Conservation (phyloP, 2,888 invertebrate genomes). For the Cepaea hortensis region DNA sequence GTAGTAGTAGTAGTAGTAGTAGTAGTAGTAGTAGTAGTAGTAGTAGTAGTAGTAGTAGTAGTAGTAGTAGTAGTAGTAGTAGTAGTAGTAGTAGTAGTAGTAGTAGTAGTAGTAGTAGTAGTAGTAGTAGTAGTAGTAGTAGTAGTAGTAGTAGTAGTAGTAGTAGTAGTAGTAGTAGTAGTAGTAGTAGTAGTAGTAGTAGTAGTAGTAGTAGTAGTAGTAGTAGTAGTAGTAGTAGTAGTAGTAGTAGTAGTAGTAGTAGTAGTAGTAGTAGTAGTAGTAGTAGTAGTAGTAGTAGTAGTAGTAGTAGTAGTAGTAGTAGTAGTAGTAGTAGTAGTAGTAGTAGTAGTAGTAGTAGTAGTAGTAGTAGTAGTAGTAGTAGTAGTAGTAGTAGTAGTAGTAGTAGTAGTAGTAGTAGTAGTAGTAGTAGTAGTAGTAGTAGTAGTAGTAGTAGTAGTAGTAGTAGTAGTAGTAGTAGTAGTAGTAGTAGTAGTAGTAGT, state of each 20-base stretch:
- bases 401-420: not conserved
- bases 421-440: slow-evolving; percentile 7
- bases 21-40: slow-evolving; percentile 8
- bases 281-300: slow-evolving; percentile 18
- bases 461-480: not conserved
- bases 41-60: slow-evolving; percentile 27
- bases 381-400: slow-evolving; percentile 11
- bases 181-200: not conserved
- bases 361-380: not conserved
- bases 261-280: not conserved
- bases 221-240: not conserved
- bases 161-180: not conserved
- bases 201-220: not conserved
- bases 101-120: not conserved
- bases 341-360: not conserved
- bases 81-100: not conserved
- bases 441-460: slow-evolving; percentile 7
- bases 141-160: slow-evolving; percentile 21
- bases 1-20: slow-evolving; percentile 1
- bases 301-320: not conserved
- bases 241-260: not conserved
- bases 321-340: not conserved
- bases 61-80: slow-evolving; percentile 22
- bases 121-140: slow-evolving; percentile 24
- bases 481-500: not conserved